These are phyloP conservation scores for Linurgus olivaceus DNA, from an alignment of 2,797 vertebrate species.

Conservation along the genomic window DNA sequence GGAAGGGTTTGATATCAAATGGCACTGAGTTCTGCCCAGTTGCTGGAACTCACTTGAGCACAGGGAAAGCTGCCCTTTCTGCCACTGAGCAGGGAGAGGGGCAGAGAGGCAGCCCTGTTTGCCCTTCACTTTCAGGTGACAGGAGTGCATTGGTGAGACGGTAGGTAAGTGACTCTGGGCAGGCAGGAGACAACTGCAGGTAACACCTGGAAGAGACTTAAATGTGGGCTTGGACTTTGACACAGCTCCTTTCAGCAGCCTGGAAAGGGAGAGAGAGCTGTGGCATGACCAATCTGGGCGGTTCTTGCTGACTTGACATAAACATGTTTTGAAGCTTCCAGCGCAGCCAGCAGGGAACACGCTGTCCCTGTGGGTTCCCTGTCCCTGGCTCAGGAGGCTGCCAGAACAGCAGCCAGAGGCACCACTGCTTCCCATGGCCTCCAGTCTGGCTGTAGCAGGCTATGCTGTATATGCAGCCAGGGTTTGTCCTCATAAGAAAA, in stretches of 20 bases:
- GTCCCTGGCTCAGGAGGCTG: not conserved
- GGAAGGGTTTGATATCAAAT: not conserved
- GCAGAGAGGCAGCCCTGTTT: not conserved
- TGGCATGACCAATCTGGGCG: not conserved
- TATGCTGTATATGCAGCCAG: not conserved
- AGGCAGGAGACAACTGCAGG: not conserved
- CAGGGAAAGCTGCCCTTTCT: not conserved
- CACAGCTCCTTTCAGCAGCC: not conserved
- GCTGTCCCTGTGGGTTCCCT: constrained; percentile 19
- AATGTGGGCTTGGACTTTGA: not conserved
- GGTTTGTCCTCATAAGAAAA: not conserved
- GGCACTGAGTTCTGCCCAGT: accelerated
- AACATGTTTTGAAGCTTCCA: constrained; percentile 64
- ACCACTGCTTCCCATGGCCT: accelerated
- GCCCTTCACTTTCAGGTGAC: not conserved
- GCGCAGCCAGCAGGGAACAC: constrained; percentile 32
- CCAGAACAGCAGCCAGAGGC: not conserved
- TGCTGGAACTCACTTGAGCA: accelerated
- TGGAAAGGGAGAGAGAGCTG: not conserved
- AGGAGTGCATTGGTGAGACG: not conserved
- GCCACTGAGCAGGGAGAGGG: accelerated
- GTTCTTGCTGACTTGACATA: constrained; percentile 7
- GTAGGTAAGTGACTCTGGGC: not conserved
- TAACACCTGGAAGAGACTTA: not conserved
- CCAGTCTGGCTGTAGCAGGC: accelerated